phyloP scores from a whole-genome alignment of 37 sponge, comb jelly and placozoan genomes.

The Halisarca cf. caerulea region DNA sequence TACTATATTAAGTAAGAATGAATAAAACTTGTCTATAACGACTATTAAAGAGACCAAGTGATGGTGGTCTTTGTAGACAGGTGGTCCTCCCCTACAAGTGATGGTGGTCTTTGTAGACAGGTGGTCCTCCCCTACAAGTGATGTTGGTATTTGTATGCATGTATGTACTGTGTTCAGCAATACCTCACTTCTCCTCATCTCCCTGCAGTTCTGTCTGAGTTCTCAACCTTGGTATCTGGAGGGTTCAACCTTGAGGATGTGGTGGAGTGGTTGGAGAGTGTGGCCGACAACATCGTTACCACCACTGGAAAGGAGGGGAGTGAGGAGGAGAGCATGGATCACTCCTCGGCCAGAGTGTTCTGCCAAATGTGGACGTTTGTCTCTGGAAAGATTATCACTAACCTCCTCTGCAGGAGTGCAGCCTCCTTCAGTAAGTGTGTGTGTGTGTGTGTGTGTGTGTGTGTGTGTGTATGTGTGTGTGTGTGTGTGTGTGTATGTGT shows the following conservation, averaged over 20 bases:
- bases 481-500: too few relatives aligned
- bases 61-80: too few relatives aligned
- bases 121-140: too few relatives aligned
- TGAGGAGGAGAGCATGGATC: not conserved
- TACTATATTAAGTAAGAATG: too few relatives aligned
- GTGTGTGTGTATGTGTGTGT: too few relatives aligned
- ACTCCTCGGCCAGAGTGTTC: conserved; percentile 28
- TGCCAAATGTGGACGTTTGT: conserved; percentile 80
- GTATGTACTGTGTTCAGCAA: too few relatives aligned
- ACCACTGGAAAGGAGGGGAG: not conserved
- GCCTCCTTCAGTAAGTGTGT: conserved; percentile 77
- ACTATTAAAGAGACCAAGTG: too few relatives aligned
- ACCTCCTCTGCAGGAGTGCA: conserved; percentile 79
- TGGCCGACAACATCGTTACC: conserved; percentile 4
- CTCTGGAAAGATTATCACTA: conserved; percentile 68
- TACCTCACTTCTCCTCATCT: too few relatives aligned
- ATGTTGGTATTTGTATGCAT: too few relatives aligned
- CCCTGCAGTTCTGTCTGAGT: conserved; percentile 63
- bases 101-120: too few relatives aligned
- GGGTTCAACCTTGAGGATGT: conserved; percentile 62
- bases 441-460: conserved; percentile 19
- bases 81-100: too few relatives aligned
- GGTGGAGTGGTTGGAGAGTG: conserved; percentile 52
- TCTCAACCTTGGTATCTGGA: conserved; percentile 29
- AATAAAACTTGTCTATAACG: too few relatives aligned